phyloP scores from a whole-genome alignment of 1,140 invertebrate species.

The Euwallacea fornicatus region DNA sequence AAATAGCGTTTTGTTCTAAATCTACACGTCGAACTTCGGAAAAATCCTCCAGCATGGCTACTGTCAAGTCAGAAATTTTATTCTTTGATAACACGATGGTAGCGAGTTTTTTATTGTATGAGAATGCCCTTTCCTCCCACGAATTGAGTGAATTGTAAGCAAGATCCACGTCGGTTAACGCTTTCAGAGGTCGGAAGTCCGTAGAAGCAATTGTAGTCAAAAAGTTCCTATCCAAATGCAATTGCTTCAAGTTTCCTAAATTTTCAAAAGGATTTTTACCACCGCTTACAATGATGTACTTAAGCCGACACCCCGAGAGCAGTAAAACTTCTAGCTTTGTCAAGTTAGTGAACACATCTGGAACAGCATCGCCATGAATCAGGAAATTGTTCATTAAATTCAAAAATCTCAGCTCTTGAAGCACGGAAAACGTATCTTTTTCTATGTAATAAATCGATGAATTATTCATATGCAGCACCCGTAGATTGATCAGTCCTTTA shows the following conservation, averaged over 20 bases:
- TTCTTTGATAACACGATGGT: constrained; percentile 56
- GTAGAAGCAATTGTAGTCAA: constrained; percentile 54
- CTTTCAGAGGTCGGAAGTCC: constrained; percentile 54
- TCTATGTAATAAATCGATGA: constrained; percentile 56
- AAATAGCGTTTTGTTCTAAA: constrained; percentile 58
- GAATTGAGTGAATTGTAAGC: constrained; percentile 56
- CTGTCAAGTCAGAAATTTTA: constrained; percentile 58
- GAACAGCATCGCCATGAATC: constrained; percentile 40
- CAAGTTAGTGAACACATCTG: constrained; percentile 56
- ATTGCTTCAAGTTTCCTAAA: constrained; percentile 56
- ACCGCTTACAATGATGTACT: constrained; percentile 49
- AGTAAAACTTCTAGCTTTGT: constrained; percentile 56
- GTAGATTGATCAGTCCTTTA: constrained; percentile 54
- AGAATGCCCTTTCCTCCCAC: constrained; percentile 57
- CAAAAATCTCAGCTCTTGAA: constrained; percentile 55
- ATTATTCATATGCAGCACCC: constrained; percentile 57
- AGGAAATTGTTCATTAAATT: constrained; percentile 59
- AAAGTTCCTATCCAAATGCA: constrained; percentile 57
- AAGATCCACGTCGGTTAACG: constrained; percentile 55
- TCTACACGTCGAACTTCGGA: constrained; percentile 54
- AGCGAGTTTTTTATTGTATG: constrained; percentile 48
- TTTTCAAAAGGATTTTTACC: constrained; percentile 56
- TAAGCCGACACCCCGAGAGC: constrained; percentile 57
- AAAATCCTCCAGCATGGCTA: constrained; percentile 61
- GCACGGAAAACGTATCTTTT: constrained; percentile 52